Base-by-base conservation (phyloP, 92 coral and sea anemone genomes). In the Montipora capitata region DNA sequence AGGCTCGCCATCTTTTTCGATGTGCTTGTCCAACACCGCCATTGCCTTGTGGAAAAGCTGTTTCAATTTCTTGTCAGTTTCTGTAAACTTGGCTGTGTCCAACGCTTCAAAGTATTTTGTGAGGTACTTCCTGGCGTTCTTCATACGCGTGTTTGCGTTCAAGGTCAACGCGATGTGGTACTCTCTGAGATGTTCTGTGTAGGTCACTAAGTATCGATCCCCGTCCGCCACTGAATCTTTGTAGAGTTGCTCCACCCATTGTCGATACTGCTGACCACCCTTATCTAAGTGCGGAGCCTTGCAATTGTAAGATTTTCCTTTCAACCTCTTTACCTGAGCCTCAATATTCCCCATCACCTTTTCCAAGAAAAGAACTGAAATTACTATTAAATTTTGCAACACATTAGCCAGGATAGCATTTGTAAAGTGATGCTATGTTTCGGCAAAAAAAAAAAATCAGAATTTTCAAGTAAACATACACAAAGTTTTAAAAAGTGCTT, bases 141-240 rank as follows among this genome's bases (percentile, higher is more conserved):
- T 87, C 89, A 93, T 76, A 11, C 97, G 92, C 2, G 98, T 88
- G 15, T 93, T 93, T 38, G 89, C 89, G 78, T 96, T 96, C 81
- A 97, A 92, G 45, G 96, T 94, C 78, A 97, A 81, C 10, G 98
- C 91, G 38, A 88, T 79, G 86, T 97, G 92, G 78, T 96, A 97
- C 18, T 89, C 94, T 11, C 94, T 79, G 40, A 97, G 68, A 57
- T 96, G 99, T 74, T 97, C 99, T 4, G 98, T 92, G 69, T 82
- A 96, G 15, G 99, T 97, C 56, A 97, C 91, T 10, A 83, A 61
- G 73, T 85, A 94, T 49, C 99, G 94, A 15, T 88, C 88, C 0
- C 80, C 93, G 0, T 68, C 85, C 6, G 87, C 82, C 10, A 86
- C 89, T 4, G 95, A 88, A 58, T 82, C 74, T 40, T 78, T 89